Evolutionary conservation across 2,113 vertebrate species (phyloP).

Genomic region (Podarcis muralis): DNA sequence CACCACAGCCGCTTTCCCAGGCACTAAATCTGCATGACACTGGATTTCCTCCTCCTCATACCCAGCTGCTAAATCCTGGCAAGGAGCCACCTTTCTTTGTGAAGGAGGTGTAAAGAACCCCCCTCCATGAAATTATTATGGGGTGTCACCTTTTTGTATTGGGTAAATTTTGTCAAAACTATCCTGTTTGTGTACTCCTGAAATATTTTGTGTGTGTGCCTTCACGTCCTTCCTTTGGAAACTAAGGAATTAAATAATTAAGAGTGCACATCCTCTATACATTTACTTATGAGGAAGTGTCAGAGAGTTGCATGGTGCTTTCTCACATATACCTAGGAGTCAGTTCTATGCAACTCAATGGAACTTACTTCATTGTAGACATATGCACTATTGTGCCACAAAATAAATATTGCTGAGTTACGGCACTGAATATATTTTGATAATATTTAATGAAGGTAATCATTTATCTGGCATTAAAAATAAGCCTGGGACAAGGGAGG

Average conservation of each 20-base stretch:
- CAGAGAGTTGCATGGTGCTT: neutral
- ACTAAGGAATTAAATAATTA: neutral
- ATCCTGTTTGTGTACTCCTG: neutral
- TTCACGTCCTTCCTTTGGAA: neutral
- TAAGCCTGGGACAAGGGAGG: neutral
- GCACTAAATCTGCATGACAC: constrained; percentile 30
- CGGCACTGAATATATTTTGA: neutral
- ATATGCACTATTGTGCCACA: neutral
- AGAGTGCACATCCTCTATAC: too few species aligned
- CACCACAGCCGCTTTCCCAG: neutral
- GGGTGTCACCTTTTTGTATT: fast-evolving
- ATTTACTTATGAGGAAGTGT: neutral
- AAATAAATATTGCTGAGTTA: neutral
- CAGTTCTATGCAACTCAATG: neutral
- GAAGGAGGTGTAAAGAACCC: neutral
- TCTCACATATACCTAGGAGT: neutral
- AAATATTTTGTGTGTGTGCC: neutral
- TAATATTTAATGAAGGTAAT: neutral
- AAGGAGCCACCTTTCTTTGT: neutral
- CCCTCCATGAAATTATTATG: neutral
- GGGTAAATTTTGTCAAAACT: neutral
- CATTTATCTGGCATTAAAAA: neutral
- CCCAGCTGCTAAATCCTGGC: constrained; percentile 33
- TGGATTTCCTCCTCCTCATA: constrained; percentile 32
- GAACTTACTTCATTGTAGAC: neutral